Percentiles rank a stretch among this genome's conserved stretches.
These are phyloP conservation scores for Pagrus major DNA, from an alignment of 2,113 vertebrate species.

Conservation along the genomic window DNA sequence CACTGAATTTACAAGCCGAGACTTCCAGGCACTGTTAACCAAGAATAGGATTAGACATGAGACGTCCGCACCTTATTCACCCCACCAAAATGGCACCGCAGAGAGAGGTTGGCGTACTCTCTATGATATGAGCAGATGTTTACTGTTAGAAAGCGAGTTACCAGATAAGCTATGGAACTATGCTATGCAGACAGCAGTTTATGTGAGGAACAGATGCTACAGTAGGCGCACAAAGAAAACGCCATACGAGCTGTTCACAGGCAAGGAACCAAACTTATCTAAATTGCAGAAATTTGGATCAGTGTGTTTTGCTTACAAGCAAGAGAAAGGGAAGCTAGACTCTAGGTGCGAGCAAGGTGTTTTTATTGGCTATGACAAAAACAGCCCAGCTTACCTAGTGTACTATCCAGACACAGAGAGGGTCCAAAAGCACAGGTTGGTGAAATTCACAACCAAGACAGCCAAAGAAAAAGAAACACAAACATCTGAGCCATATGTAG, in stretches of 20 bases:
- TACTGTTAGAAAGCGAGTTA: conserved; percentile 4
- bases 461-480: neutral
- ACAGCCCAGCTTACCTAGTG: conserved; percentile 16
- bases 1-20: conserved; percentile 5
- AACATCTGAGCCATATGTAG: neutral
- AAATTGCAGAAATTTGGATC: conserved; percentile 19
- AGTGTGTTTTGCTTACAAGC: neutral
- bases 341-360: neutral
- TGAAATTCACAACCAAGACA: conserved; percentile 22
- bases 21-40: neutral
- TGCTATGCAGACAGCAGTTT: neutral
- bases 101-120: conserved; percentile 19
- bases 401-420: conserved; percentile 3
- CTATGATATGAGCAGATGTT: conserved; percentile 4
- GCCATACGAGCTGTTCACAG: neutral
- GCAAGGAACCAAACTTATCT: neutral
- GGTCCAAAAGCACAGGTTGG: conserved; percentile 18
- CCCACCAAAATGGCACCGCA: conserved; percentile 24
- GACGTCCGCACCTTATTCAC: conserved; percentile 4
- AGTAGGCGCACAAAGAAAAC: conserved; percentile 1
- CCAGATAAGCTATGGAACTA: conserved; percentile 14
- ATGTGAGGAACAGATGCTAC: conserved; percentile 3
- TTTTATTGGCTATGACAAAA: conserved; percentile 17
- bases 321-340: neutral
- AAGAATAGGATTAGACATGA: conserved; percentile 17